Base-by-base conservation (phyloP, 1,140 invertebrate genomes). In the Aphis craccivora region DNA sequence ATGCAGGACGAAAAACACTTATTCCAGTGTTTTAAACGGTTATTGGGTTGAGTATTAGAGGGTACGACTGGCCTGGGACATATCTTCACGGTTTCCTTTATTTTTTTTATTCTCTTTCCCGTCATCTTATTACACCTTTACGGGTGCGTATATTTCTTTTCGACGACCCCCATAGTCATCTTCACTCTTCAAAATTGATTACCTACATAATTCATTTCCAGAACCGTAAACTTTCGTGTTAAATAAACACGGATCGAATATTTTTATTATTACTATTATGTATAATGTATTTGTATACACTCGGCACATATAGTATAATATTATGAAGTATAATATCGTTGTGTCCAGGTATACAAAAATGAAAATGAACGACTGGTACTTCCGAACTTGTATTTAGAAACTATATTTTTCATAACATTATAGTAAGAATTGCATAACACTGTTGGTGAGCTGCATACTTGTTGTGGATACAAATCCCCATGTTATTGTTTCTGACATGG, bases 21-120 rank as follows among this genome's bases (percentile, higher is more conserved):
- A 90, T 90, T 67, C 89, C 53, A 25, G 89, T 67, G 89, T 90
- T 90, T 90, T 90, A 90, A 90, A 90, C 89, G 89, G 89, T 90
- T 90, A 90, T 90, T 90, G 89, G 89, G 89, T 67, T 55, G 89
- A 67, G 35, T 90, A 90, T 90, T 90, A 90, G 89, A 90, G 37
- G 53, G 25, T 67, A 90, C 89, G 89, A 90, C 89, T 40, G 55
- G 55, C 89, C 89, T 22, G 89, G 89, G 89, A 90, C 89, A 43
- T 43, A 90, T 90, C 89, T 40, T n/a, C 89, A 67, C 55, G 37
- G 89, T 90, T 90, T 90, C 89, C 25, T 67, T 90, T 90, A 60
- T 60, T 90, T 90, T 67, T 60, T 60, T 40, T 51, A 48, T 87
- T 48, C 84, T 45, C 23, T 48, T 48, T 2, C 86, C 30, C 30